Percentiles rank a stretch among this genome's conserved stretches.
Conservation (phyloP, 1,140 invertebrate species). For the Drosophila baimaii region DNA sequence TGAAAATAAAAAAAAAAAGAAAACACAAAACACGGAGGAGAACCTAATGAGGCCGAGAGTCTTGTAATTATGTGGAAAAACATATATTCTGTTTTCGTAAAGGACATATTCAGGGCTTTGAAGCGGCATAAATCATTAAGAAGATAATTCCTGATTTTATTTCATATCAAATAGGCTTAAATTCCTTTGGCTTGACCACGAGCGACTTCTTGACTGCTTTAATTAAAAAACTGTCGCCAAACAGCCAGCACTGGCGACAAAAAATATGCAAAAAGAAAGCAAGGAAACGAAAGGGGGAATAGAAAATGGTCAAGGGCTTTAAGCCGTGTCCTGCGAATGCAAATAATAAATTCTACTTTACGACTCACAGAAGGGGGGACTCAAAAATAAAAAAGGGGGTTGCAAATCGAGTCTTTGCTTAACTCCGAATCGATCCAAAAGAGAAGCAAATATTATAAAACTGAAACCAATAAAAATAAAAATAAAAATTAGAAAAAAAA, state of each 20-base stretch:
- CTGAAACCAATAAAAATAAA: constrained; percentile 69
- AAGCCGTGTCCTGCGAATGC: constrained; percentile 42
- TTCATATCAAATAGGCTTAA: background rate
- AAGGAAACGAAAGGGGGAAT: background rate
- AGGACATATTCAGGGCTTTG: background rate
- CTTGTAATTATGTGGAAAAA: constrained; percentile 41
- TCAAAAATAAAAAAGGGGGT: constrained; percentile 41
- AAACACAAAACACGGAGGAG: too few relatives aligned
- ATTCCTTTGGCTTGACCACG: background rate
- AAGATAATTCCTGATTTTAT: background rate
- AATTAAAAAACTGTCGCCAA: constrained; percentile 68
- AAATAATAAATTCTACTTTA: constrained; percentile 79
- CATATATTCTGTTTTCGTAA: background rate
- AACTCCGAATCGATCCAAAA: constrained; percentile 7
- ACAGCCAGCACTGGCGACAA: constrained; percentile 47
- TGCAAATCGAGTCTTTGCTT: constrained; percentile 33
- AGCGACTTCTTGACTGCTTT: constrained; percentile 14
- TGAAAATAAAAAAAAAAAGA: background rate
- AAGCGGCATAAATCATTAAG: background rate
- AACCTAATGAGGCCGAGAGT: constrained; percentile 43
- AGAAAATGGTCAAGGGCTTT: constrained; percentile 24
- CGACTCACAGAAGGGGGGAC: constrained; percentile 26
- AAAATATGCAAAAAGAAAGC: constrained; percentile 15
- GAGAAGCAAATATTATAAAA: constrained; percentile 49
- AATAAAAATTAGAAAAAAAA: constrained; percentile 64